phyloP scores from a whole-genome alignment of 2,797 vertebrate species.

The Brachyrhaphis roseni region DNA sequence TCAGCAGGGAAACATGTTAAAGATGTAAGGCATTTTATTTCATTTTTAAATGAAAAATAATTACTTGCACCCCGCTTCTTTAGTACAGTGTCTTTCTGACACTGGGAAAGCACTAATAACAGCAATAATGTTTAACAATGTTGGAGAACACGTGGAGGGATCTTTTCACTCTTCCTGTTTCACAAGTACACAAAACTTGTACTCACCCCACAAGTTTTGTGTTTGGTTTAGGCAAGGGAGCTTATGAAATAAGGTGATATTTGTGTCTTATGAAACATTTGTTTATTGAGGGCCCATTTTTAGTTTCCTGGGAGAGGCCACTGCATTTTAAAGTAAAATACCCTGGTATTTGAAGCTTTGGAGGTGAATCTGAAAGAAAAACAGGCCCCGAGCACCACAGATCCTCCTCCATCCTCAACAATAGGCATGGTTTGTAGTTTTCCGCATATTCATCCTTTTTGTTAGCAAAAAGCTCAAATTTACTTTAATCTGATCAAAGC shows the following conservation, averaged over 20 bases:
- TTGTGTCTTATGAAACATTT: background rate
- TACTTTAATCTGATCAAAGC: background rate
- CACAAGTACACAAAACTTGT: too few species aligned
- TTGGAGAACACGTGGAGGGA: too few species aligned
- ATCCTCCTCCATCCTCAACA: too few species aligned
- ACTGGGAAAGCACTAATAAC: background rate
- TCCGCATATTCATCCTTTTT: background rate
- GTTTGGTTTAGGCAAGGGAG: background rate
- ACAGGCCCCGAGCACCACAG: too few species aligned
- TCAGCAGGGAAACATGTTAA: background rate
- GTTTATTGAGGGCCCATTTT: background rate
- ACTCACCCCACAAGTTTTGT: background rate
- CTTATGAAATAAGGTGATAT: background rate
- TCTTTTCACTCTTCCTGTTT: background rate
- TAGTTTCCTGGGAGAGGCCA: background rate
- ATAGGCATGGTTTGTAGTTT: background rate
- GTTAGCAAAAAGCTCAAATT: background rate
- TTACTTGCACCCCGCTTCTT: background rate
- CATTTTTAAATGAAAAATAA: background rate
- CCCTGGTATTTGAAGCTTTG: background rate
- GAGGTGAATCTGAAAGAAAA: background rate
- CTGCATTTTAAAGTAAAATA: background rate
- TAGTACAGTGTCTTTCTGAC: background rate
- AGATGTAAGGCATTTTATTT: background rate
- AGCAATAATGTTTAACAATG: background rate